phyloP scores from a whole-genome alignment of 2,888 invertebrate species.

The Phrixothrix hirtus region DNA sequence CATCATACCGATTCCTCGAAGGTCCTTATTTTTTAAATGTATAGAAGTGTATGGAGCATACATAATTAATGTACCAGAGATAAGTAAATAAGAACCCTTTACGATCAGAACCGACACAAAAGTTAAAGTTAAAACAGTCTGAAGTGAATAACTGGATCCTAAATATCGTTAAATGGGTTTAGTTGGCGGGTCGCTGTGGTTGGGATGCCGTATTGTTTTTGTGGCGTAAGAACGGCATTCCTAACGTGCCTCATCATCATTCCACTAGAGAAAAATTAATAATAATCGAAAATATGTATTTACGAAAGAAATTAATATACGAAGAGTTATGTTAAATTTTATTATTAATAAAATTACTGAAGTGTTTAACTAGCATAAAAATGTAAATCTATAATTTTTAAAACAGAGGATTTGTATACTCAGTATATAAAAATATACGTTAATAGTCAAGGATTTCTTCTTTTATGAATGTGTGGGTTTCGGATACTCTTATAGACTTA shows the following conservation, averaged over 20 bases:
- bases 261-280: no score
- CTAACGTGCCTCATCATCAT: no score
- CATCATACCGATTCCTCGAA: conserved; percentile 22
- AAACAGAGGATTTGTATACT: neutral
- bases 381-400: neutral
- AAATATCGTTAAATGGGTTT: no score
- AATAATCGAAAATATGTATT: no score
- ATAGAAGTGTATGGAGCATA: neutral
- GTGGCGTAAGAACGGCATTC: neutral
- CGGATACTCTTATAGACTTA: conserved; percentile 4
- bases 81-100: neutral
- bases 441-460: conserved; percentile 22
- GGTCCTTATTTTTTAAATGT: conserved; percentile 2
- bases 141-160: no score
- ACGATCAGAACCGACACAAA: no score
- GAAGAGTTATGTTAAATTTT: no score
- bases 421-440: neutral
- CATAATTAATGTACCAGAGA: neutral
- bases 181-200: no score
- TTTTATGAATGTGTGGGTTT: conserved; percentile 14
- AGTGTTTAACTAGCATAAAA: neutral
- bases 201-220: neutral
- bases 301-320: no score
- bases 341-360: no score
- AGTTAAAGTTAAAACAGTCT: no score